phyloP scores from a whole-genome alignment of 2,797 vertebrate species.

The Rhabdomys pumilio region DNA sequence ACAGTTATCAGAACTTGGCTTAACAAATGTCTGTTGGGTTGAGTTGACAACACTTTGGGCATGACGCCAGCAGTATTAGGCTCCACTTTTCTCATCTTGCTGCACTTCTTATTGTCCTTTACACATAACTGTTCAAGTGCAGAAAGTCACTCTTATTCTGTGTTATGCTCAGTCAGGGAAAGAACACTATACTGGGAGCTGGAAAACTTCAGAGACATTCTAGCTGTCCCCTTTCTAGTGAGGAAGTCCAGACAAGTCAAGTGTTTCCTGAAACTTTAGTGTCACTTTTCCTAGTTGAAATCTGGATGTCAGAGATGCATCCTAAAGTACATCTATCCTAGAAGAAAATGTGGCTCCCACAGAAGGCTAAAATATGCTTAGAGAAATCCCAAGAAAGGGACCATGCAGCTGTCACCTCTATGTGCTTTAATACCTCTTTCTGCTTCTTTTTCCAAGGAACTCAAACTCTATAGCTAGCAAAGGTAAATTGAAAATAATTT shows the following conservation, averaged over 20 bases:
- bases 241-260: not conserved
- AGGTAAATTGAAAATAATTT: not conserved
- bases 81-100: not conserved
- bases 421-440: not conserved
- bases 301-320: not conserved
- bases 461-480: not conserved
- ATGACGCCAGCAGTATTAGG: not conserved
- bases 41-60: not conserved
- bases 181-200: not conserved
- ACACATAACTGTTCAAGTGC: not conserved
- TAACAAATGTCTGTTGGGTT: conserved; percentile 3
- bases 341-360: not conserved
- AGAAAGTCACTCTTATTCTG: not conserved
- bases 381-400: not conserved
- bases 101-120: not conserved
- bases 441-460: conserved; percentile 4
- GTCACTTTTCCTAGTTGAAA: conserved; percentile 26
- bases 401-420: not conserved
- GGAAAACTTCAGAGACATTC: not conserved
- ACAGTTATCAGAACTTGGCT: not conserved
- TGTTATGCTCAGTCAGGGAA: not conserved
- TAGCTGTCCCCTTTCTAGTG: not conserved
- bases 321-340: not conserved
- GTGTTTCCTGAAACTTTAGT: conserved; percentile 22
- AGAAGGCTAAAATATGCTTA: not conserved